These are phyloP conservation scores for Arvicanthis niloticus DNA, from an alignment of 2,113 vertebrate genomes.

Conservation along the genomic window DNA sequence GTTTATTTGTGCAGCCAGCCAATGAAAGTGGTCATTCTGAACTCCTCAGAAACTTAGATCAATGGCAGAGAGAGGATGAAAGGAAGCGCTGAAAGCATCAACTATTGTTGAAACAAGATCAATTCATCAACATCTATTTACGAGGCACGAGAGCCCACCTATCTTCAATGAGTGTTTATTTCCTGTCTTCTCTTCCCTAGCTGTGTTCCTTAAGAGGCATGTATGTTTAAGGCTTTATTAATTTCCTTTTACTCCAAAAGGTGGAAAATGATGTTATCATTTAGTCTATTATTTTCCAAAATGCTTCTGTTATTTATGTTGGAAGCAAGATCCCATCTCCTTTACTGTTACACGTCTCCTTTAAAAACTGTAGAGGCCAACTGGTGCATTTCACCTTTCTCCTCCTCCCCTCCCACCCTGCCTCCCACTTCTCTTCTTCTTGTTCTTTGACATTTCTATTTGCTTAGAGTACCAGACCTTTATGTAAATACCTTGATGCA, in stretches of 20 bases:
- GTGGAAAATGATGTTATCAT: constrained; percentile 13
- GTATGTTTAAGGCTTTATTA: neutral
- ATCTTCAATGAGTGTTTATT: constrained; percentile 56
- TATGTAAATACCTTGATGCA: constrained; percentile 4
- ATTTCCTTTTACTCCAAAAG: constrained; percentile 53
- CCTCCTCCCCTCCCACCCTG: no score
- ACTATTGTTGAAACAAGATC: constrained; percentile 74
- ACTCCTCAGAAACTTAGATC: constrained; percentile 68
- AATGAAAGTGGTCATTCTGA: constrained; percentile 64
- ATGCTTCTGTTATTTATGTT: neutral
- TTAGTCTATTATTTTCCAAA: constrained; percentile 50
- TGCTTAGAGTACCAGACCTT: constrained; percentile 29
- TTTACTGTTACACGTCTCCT: constrained; percentile 8
- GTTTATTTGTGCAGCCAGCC: constrained; percentile 71
- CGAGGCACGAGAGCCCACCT: constrained; percentile 42
- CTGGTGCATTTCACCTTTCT: neutral
- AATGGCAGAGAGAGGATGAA: constrained; percentile 69
- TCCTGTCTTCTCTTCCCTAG: constrained; percentile 53
- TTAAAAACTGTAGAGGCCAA: neutral
- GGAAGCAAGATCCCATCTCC: neutral
- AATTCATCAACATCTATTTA: constrained; percentile 75
- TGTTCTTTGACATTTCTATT: constrained; percentile 18
- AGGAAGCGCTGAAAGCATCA: constrained; percentile 72
- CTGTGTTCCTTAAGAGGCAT: constrained; percentile 29
- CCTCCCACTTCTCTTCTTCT: neutral